Evolutionary conservation across 2,797 vertebrate species (phyloP).

Genomic region (Xerus rutilus): DNA sequence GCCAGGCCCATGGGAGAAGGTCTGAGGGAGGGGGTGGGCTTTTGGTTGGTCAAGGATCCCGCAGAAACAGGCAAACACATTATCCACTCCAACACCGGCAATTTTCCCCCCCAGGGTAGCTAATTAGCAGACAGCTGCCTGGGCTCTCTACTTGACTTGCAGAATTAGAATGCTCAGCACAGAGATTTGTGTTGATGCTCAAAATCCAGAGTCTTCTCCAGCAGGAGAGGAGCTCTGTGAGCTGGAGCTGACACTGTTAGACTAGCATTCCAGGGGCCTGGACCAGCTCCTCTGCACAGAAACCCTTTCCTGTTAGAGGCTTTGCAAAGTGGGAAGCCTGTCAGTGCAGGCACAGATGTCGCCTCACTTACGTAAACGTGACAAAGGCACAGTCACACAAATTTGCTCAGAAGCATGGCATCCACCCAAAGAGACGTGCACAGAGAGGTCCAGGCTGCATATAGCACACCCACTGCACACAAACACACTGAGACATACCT

Average conservation of each 20-base stretch:
- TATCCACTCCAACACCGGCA: slow-evolving; percentile 79
- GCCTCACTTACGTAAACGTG: not conserved
- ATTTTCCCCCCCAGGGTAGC: slow-evolving; percentile 59
- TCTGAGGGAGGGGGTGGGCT: slow-evolving; percentile 19
- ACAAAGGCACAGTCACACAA: not conserved
- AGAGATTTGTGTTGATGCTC: slow-evolving; percentile 64
- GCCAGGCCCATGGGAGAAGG: slow-evolving; percentile 23
- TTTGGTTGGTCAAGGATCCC: slow-evolving; percentile 73
- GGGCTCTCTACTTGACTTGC: slow-evolving; percentile 71
- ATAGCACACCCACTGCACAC: not conserved
- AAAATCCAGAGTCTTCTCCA: slow-evolving; percentile 5
- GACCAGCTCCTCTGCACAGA: not conserved
- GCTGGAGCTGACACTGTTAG: not conserved
- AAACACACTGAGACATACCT: not conserved
- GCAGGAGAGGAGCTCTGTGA: not conserved
- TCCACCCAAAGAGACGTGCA: not conserved
- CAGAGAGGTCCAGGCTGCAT: not conserved
- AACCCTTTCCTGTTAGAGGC: not conserved
- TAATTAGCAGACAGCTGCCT: slow-evolving; percentile 75
- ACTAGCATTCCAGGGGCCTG: not conserved
- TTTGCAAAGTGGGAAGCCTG: not conserved
- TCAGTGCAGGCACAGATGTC: not conserved
- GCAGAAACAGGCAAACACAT: slow-evolving; percentile 77
- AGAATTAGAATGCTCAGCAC: slow-evolving; percentile 77
- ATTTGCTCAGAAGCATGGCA: not conserved